A percentile compares a stretch with the other conserved stretches of the same genome.
Evolutionary conservation across 1,140 invertebrate genomes (phyloP).

Genomic region (Drosophila sucinea): DNA sequence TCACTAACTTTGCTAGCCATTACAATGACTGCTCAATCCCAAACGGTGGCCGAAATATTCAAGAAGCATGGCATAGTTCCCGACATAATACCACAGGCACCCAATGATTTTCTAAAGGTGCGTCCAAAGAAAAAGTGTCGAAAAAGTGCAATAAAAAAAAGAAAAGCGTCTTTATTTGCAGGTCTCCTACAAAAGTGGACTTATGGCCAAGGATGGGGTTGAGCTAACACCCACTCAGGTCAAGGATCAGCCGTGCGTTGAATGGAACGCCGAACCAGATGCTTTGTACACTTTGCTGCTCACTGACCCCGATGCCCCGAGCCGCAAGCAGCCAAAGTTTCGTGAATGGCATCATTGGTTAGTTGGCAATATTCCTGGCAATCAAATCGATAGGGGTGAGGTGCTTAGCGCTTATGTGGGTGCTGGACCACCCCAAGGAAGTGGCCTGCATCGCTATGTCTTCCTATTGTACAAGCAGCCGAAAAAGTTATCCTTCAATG

Average conservation of each 20-base stretch:
- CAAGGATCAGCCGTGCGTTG: conserved; percentile 87
- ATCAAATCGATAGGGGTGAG: conserved; percentile 88
- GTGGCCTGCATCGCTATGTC: conserved; percentile 95
- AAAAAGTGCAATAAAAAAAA: neutral
- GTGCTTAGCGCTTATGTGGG: conserved; percentile 92
- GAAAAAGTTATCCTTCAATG: conserved; percentile 54
- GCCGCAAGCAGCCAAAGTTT: conserved; percentile 89
- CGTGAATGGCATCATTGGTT: conserved; percentile 97
- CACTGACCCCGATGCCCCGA: conserved; percentile 91
- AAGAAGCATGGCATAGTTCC: conserved; percentile 9
- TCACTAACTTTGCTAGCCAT: too few species aligned
- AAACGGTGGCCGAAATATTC: conserved; percentile 8
- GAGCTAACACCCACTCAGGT: conserved; percentile 88
- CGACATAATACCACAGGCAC: conserved; percentile 17
- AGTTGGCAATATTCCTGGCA: conserved; percentile 87
- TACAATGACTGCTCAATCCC: neutral
- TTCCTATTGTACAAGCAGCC: conserved; percentile 93
- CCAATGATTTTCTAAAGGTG: conserved; percentile 9
- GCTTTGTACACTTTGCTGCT: conserved; percentile 90
- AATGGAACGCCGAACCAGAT: conserved; percentile 86
- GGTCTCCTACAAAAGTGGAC: conserved; percentile 22
- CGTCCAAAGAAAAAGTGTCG: neutral
- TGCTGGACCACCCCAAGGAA: conserved; percentile 92
- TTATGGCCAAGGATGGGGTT: conserved; percentile 35
- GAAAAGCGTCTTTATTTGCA: neutral